Base-by-base conservation (phyloP, 2,113 vertebrate genomes). In the Opisthocomus hoazin region DNA sequence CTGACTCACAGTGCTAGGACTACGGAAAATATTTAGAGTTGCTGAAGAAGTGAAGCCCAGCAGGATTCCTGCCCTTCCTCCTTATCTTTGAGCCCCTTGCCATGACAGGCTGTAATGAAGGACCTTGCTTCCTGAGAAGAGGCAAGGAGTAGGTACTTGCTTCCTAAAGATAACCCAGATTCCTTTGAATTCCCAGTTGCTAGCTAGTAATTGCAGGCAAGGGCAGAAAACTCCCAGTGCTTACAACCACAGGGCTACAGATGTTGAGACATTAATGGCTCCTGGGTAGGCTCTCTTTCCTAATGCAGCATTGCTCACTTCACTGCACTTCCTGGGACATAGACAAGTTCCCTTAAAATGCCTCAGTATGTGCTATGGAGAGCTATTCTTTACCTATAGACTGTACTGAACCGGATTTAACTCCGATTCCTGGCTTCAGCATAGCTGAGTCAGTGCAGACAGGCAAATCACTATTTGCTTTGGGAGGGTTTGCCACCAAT, bases 121-220 rank as follows among this genome's bases (percentile, higher is more conserved):
- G 94, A 89, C 81, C 87, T 92, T 39, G 77, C 50, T 94, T 96
- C 92, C 94, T 68, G 61, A 92, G 45, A 69, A 32, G 15, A 94
- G 81, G 66, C 77, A 81, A 80, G 86, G 83, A 81, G 53, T 60
- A 92, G 65, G 77, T 71, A 65, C 69, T 92, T 45, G 53, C 78
- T 94, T 96, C 96, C 90, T 96, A 90, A 77, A 91, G 89, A 92
- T 50, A 94, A 69, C 53, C 73, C 73, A n/a, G 39, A 78, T 93
- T 94, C 80, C 80, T 95, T 32, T 53, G 36, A 56, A 70, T 90
- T 92, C 76, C 8, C 66, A 41, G 87, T 39, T 68, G 76, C 57
- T 41, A 88, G 68, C 75, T 66, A 36, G 71, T 57, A 88, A 63
- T 65, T 83, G 82, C 64, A 84, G 78, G 30, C 90, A 90, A 90